Percentiles rank a stretch among this genome's conserved stretches.
phyloP scores from a whole-genome alignment of 92 coral and sea anemone genomes.

The Bergia sp. region DNA sequence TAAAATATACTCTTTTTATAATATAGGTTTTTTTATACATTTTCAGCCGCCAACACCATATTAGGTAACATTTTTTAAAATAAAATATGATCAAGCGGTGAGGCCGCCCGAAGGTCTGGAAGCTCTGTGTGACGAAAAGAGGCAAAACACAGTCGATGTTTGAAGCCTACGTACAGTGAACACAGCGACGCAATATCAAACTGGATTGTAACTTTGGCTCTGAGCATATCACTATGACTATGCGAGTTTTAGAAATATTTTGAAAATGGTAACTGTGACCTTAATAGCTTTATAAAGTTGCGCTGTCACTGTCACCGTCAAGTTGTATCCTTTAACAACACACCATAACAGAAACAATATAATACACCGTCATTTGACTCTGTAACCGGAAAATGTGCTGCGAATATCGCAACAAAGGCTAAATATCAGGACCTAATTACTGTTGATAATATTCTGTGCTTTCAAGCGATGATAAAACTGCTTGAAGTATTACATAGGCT shows the following conservation, averaged over 20 bases:
- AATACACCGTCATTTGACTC: not conserved
- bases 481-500: not conserved
- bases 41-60: too few species aligned
- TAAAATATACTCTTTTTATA: too few species aligned
- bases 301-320: not conserved
- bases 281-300: not conserved
- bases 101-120: too few species aligned
- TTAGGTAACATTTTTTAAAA: too few species aligned
- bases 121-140: too few species aligned
- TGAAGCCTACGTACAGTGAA: too few species aligned
- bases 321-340: not conserved
- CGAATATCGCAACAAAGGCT: not conserved
- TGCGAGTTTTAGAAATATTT: not conserved
- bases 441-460: conserved; percentile 35
- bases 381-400: conserved; percentile 29
- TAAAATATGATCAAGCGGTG: too few species aligned
- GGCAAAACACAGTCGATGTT: too few species aligned
- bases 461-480: not conserved
- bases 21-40: too few species aligned
- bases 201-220: too few species aligned
- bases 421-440: conserved; percentile 26
- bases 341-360: not conserved
- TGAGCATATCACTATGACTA: too few species aligned
- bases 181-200: too few species aligned
- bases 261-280: not conserved